Evolutionary conservation across 2,113 vertebrate genomes (phyloP).

Genomic region (Scartelaos histophorus): DNA sequence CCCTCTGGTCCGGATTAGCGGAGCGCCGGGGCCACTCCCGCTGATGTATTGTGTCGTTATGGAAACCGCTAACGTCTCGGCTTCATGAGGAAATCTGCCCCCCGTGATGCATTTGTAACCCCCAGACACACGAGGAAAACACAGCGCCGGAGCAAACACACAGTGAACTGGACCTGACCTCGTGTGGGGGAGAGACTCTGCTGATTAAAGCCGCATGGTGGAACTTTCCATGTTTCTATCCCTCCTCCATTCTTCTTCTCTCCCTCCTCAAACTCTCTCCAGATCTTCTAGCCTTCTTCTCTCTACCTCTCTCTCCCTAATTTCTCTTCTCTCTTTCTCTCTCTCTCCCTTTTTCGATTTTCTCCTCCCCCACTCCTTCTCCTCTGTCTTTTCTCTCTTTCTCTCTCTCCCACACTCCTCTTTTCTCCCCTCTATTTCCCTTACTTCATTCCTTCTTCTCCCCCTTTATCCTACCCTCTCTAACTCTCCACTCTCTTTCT

Average conservation of each 20-base stretch:
- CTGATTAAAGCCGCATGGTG: background rate
- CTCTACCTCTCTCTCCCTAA: too few species aligned
- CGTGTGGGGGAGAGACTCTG: background rate
- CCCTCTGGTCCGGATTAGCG: background rate
- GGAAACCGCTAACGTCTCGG: background rate
- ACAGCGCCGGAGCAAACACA: background rate
- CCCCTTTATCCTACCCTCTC: too few species aligned
- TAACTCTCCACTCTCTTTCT: too few species aligned
- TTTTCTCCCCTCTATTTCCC: too few species aligned
- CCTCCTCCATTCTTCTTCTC: too few species aligned
- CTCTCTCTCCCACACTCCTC: too few species aligned
- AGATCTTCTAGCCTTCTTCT: too few species aligned
- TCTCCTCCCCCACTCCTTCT: too few species aligned
- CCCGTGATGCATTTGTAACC: background rate
- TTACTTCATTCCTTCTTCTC: too few species aligned
- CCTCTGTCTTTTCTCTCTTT: too few species aligned
- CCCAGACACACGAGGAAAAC: background rate
- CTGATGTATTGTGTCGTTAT: background rate
- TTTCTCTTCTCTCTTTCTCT: background rate
- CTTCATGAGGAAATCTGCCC: background rate
- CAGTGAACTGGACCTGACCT: background rate
- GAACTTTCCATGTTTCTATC: background rate
- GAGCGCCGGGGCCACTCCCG: background rate
- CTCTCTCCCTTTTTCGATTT: too few species aligned
- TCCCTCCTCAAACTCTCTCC: too few species aligned